A percentile compares a stretch with the other conserved stretches of the same genome.
These are phyloP conservation scores for Aptenodytes patagonicus DNA, from an alignment of 2,113 vertebrate genomes.

Conservation along the genomic window DNA sequence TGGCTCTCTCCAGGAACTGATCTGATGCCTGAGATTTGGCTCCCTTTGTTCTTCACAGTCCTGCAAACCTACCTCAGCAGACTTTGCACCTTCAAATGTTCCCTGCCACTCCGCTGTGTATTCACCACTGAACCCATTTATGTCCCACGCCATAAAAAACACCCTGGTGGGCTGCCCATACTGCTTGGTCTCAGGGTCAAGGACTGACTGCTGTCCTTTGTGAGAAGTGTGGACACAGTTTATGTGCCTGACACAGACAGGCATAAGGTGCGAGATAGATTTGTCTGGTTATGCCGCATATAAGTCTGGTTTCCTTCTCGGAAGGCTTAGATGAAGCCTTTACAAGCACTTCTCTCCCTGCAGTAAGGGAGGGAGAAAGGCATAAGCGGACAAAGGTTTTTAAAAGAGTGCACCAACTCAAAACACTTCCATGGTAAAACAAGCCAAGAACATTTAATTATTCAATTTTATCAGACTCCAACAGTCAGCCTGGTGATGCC, in stretches of 20 bases:
- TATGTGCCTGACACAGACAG: not conserved
- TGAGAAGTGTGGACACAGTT: not conserved
- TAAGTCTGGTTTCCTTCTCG: not conserved
- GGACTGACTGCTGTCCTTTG: not conserved
- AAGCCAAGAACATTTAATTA: not conserved
- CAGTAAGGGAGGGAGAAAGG: not conserved
- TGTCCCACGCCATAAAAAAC: not conserved
- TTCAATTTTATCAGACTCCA: not conserved
- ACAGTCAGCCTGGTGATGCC: not conserved
- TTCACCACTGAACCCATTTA: accelerated
- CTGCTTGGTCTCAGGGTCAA: not conserved
- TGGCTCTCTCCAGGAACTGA: not conserved
- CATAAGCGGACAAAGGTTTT: not conserved
- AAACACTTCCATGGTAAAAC: not conserved
- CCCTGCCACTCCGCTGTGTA: not conserved
- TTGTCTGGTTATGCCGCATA: not conserved
- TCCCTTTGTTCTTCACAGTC: not conserved
- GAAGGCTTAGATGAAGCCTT: not conserved
- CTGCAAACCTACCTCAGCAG: not conserved
- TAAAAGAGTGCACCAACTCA: not conserved
- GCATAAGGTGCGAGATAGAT: not conserved
- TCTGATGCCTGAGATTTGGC: not conserved
- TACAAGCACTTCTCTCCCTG: not conserved
- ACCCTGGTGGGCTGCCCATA: not conserved
- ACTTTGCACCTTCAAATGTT: not conserved